Evolutionary conservation across 2,888 invertebrate genomes (phyloP), one percentile per base, ranked within the genome.

Genomic region (Crioceris asparagi): DNA sequence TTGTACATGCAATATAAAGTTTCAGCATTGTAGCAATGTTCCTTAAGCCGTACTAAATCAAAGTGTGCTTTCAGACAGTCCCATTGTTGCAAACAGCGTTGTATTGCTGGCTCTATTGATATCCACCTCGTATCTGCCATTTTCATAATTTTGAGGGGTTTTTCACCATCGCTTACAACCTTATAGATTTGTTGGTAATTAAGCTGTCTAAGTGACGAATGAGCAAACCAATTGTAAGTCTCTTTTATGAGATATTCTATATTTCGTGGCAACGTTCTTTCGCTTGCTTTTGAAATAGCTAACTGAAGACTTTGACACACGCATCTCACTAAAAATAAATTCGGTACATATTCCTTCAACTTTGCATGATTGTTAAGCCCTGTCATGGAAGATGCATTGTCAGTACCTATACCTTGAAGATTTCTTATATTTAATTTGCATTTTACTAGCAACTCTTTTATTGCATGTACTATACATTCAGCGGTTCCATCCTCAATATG

Each of bases 331-430:
- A 39, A 23, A 4, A 39, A 19, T 18, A 41, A 31, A 38, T 50
- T 38, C 10, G 55, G 54, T 5, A 50, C 23, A 11, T 51, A 44
- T 41, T 34, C 34, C 50, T 57, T 57, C 32, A 57, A 29, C 51
- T 47, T 51, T 17, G 44, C 56, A 3, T 58, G 56, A 40, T 50
- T 52, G 42, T 60, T 59, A 8, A 56, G 43, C 3, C 57, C 59
- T n/a, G 45, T 42, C 57, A 60, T 60, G 2, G 53, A 56, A 11
- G 52, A 49, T 5, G 53, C 53, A 45, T 57, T 59, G 35, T 61
- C 58, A 11, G 53, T 55, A 8, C 56, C 57, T 35, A 59, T 53
- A 27, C 54, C 25, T 4, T 11, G 4, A 4, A 25, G 6, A 11
- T 25, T n/a, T n/a, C 12, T 25, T 12, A 25, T 11, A 6, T n/a